These are phyloP conservation scores for Neosalanx taihuensis DNA, from an alignment of 2,797 vertebrate species.

Conservation along the genomic window DNA sequence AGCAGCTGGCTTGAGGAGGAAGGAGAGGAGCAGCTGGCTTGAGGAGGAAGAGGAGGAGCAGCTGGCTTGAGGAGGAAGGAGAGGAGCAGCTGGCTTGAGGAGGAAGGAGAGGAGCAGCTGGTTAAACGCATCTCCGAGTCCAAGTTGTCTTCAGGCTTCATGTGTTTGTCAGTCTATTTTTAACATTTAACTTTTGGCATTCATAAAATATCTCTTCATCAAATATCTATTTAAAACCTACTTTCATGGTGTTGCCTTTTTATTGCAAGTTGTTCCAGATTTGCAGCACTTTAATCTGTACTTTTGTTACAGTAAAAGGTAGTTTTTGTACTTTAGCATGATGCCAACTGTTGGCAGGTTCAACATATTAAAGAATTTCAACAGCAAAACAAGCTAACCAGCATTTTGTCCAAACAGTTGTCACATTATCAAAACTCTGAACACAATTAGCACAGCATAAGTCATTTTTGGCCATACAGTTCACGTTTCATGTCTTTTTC, in stretches of 20 bases:
- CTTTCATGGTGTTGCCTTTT: neutral
- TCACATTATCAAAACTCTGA: too few species aligned
- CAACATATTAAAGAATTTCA: too few species aligned
- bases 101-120: slow-evolving; percentile 51
- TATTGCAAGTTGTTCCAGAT: too few species aligned
- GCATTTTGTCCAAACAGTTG: too few species aligned
- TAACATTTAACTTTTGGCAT: neutral
- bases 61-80: slow-evolving; percentile 51
- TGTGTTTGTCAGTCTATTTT: neutral
- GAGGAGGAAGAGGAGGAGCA: slow-evolving; percentile 63
- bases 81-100: slow-evolving; percentile 74
- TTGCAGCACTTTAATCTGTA: too few species aligned
- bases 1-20: slow-evolving; percentile 38
- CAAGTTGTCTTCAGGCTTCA: neutral
- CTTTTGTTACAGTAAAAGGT: too few species aligned
- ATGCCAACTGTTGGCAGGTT: too few species aligned
- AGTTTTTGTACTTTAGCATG: too few species aligned
- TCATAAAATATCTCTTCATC: neutral
- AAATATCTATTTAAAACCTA: slow-evolving; percentile 10
- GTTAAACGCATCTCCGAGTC: neutral
- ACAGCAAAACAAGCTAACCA: too few species aligned
- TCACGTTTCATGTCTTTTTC: too few species aligned
- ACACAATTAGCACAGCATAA: too few species aligned
- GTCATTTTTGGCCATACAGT: too few species aligned
- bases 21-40: slow-evolving; percentile 71